A percentile compares a stretch with the other conserved stretches of the same genome.
Evolutionary conservation across 2,113 vertebrate genomes (phyloP).

Genomic region (Struthio camelus): DNA sequence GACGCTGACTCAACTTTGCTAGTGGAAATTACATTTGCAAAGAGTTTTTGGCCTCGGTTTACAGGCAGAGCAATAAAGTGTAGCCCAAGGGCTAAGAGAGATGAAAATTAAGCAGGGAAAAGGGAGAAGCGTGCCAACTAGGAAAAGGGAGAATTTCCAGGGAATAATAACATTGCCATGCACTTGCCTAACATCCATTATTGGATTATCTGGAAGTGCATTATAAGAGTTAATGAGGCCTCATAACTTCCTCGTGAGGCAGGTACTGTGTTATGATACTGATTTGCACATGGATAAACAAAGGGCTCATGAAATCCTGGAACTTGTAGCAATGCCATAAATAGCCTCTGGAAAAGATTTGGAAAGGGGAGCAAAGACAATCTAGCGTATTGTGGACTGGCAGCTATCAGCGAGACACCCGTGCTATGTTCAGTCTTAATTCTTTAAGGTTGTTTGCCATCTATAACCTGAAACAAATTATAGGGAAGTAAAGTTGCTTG

Average conservation of each 20-base stretch:
- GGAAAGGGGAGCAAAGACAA: background rate
- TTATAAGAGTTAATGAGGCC: background rate
- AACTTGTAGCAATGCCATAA: background rate
- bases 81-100: conserved; percentile 33
- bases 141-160: conserved; percentile 28
- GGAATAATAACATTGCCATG: background rate
- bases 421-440: background rate
- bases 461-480: background rate
- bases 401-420: background rate
- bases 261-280: background rate
- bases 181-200: background rate
- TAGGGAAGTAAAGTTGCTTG: background rate
- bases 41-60: conserved; percentile 11
- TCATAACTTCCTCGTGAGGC: background rate
- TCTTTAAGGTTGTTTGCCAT: background rate
- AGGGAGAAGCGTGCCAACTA: conserved; percentile 18
- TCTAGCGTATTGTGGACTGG: background rate
- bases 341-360: background rate
- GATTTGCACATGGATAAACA: background rate
- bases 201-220: conserved; percentile 13
- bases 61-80: conserved; percentile 25
- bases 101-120: conserved; percentile 37
- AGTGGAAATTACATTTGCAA: conserved; percentile 45
- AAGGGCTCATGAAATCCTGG: background rate
- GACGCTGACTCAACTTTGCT: conserved; percentile 22